These are phyloP conservation scores for Pituophis catenifer DNA, from an alignment of 2,113 vertebrate species.

Conservation along the genomic window DNA sequence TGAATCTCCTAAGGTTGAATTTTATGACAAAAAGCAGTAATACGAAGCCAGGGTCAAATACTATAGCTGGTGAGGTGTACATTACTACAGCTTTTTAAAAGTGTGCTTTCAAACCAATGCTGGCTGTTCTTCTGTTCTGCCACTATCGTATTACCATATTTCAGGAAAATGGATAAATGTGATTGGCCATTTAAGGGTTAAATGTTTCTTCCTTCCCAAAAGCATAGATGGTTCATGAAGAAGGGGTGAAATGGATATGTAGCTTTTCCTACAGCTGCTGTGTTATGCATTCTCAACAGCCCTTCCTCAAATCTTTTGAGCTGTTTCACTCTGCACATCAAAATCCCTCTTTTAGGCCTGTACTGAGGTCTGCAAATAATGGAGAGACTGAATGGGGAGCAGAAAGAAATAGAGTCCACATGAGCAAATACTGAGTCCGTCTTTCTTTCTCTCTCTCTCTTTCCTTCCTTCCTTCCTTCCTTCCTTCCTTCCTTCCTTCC, in stretches of 20 bases:
- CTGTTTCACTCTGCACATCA: neutral
- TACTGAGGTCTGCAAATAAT: neutral
- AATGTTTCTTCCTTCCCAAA: neutral
- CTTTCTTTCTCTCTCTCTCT: neutral
- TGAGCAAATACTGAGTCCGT: neutral
- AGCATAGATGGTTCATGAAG: neutral
- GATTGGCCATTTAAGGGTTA: neutral
- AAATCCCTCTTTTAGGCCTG: neutral
- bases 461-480: neutral
- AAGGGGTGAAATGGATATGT: neutral
- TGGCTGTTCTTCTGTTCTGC: neutral
- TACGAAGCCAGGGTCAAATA: neutral
- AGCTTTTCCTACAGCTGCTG: too few species aligned
- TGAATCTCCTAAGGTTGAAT: neutral
- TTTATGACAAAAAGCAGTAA: neutral
- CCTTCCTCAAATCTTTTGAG: constrained; percentile 1
- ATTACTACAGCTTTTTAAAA: neutral
- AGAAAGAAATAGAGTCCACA: neutral
- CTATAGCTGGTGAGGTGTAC: neutral
- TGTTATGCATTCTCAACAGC: too few species aligned
- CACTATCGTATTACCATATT: neutral
- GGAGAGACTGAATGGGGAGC: neutral
- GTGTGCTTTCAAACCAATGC: neutral
- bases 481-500: neutral
- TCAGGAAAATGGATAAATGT: neutral